Evolutionary conservation across 2,888 invertebrate species (phyloP), one percentile per base, ranked within the genome.

Genomic region (Cryptocephalus moraei): DNA sequence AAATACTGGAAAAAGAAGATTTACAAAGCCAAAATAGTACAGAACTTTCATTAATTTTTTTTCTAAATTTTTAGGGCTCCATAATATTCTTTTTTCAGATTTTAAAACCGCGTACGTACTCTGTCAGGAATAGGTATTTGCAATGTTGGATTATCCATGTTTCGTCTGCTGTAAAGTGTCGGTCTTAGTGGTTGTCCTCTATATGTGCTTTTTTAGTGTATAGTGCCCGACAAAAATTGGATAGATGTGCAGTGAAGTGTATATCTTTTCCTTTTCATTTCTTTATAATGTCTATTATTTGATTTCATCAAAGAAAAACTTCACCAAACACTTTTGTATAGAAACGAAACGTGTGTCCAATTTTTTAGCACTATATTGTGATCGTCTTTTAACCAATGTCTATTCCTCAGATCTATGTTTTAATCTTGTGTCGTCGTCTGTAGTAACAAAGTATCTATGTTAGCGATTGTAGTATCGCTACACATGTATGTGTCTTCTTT

Each of bases 1-100:
- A 61, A 64, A 53, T 68, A 62, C 49, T 70, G 70, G 70, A 68
- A 65, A 53, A 57, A 62, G 59, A 68, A 64, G 63, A 65, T 70
- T 56, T 64, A 67, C 60, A 62, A 64, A 52, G 60, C 65, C 33
- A 57, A 66, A 64, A 69, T 70, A 65, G 68, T 69, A 66, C 58
- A 56, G 59, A 59, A 22, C 22, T 22, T 22, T 22, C 22, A 22
- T 22, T 22, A 22, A 22, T 22, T 22, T 22, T 22, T 22, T 22
- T 22, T 22, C 22, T 22, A 22, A 22, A 22, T 22, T 22, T 22
- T 22, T 22, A 22, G 22, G 22, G 22, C 22, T 22, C 22, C 6
- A 22, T 36, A 36, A 36, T 11, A 12, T 36, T 36, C 36, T 36
- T 11, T 42, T 51, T 53, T 53, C 48, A 41, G 48, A 22, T 22